Conservation (phyloP, 2,888 invertebrate species). For the Siphlonurus alternatus region DNA sequence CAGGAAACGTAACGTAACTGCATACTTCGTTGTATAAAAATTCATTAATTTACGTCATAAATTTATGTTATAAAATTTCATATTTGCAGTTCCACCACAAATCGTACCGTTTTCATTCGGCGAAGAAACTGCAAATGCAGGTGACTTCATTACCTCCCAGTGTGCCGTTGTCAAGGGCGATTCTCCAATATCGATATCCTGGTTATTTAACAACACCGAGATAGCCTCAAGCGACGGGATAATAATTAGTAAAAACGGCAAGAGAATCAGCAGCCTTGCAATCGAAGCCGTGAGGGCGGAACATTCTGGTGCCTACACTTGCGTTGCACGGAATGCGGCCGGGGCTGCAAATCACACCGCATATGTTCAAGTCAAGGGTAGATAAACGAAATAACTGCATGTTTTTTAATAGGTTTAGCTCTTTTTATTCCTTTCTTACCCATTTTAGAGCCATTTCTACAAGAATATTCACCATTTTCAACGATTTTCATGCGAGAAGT, state of each 20-base stretch:
- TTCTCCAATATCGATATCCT: conserved; percentile 26
- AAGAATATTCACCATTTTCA: not conserved
- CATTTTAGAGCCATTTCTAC: conserved; percentile 21
- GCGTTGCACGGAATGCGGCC: conserved; percentile 48
- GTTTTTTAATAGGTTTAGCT: not conserved
- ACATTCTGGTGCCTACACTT: conserved; percentile 60
- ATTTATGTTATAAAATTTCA: conserved; percentile 1
- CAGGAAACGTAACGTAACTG: no score
- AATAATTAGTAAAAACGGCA: conserved; percentile 33
- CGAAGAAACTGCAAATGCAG: conserved; percentile 18
- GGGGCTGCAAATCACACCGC: conserved; percentile 47
- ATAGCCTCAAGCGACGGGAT: conserved; percentile 20
- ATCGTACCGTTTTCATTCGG: conserved; percentile 22
- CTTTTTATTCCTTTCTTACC: not conserved
- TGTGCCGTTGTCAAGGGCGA: conserved; percentile 24
- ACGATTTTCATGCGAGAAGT: not conserved
- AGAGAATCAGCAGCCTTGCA: conserved; percentile 42
- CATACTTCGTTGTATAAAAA: no score
- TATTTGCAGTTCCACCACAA: conserved; percentile 19
- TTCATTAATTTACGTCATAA: no score
- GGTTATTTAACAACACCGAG: conserved; percentile 28
- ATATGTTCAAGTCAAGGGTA: conserved; percentile 55
- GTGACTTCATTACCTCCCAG: conserved; percentile 20
- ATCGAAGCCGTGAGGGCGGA: conserved; percentile 52
- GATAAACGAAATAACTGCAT: no score